Conservation (phyloP, 2,113 vertebrate species). For the Megalops atlanticus region DNA sequence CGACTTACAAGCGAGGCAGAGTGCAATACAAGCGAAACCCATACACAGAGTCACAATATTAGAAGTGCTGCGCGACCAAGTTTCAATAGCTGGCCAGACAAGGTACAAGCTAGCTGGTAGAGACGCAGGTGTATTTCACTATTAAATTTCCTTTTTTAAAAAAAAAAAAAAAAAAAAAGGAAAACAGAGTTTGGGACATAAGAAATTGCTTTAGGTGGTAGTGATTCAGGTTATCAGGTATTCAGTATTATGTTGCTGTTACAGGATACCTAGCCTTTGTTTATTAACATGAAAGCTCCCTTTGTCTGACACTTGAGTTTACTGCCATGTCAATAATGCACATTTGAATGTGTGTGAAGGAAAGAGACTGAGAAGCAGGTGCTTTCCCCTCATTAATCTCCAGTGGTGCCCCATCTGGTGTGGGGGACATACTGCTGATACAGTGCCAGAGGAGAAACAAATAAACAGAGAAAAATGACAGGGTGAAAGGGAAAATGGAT, state of each 20-base stretch:
- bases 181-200: no score
- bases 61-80: no score
- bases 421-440: conserved; percentile 44
- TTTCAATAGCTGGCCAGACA: no score
- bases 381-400: conserved; percentile 68
- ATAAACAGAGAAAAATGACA: conserved; percentile 51
- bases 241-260: neutral
- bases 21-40: no score
- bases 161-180: no score
- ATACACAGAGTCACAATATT: no score
- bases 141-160: no score
- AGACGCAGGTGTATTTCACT: no score
- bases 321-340: neutral
- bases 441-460: conserved; percentile 59
- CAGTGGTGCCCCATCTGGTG: conserved; percentile 68
- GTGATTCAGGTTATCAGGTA: no score
- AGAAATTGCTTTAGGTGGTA: no score
- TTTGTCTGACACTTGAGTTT: neutral
- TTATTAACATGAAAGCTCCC: neutral
- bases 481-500: neutral
- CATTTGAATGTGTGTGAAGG: conserved; percentile 6
- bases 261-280: neutral
- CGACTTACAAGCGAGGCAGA: no score
- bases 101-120: no score
- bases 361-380: conserved; percentile 59